Evolutionary conservation across 2,888 invertebrate species (phyloP), one percentile per base, ranked within the genome.

Genomic region (Epirrita christyi): DNA sequence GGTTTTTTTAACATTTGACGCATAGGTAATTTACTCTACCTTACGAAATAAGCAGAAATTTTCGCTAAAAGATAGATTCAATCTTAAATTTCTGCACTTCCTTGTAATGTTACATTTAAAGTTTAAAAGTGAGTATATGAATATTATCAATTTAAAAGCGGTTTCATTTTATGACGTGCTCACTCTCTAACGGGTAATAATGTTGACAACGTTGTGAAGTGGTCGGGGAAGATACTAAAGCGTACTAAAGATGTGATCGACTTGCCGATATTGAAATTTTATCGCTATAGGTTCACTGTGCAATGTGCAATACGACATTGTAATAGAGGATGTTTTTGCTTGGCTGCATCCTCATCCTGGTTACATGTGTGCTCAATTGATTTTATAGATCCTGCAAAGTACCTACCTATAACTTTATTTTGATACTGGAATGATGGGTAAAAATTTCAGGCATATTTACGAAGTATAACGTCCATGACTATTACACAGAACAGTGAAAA

Each of bases 171-270:
- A 81, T 70, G 63, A 36, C 11, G 41, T 49, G 28, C 54, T 58
- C 48, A 59, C 54, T 47, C 42, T 42, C 21, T 45, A 27, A 32
- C 32, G 37, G 47, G 65, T 70, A 68, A 73, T 81, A 77, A 76
- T 70, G 71, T 71, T 67, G 72, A 77, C 74, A 75, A 66, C 70
- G 69, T 70, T 72, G 72, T 55, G 46, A 68, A 58, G 67, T 59
- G 67, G 64, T 49, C 63, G 57, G 59, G 60, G 21, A 47, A 50
- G 53, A 45, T 63, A 60, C 53, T 64, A 67, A 64, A 64, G 64
- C 67, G 61, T 64, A 67, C 63, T 70, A 66, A 70, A 64, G 65
- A 60, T 55, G 57, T 49, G 59, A 54, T 51, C 48, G 36, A 50
- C 56, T 47, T 55, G 50, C 54, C 46, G 55, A 50, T 64, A 66